Base-by-base conservation (phyloP, 30 jellyfish, hydroid and myxozoan species). In the Hydractinia symbiolongicarpus region DNA sequence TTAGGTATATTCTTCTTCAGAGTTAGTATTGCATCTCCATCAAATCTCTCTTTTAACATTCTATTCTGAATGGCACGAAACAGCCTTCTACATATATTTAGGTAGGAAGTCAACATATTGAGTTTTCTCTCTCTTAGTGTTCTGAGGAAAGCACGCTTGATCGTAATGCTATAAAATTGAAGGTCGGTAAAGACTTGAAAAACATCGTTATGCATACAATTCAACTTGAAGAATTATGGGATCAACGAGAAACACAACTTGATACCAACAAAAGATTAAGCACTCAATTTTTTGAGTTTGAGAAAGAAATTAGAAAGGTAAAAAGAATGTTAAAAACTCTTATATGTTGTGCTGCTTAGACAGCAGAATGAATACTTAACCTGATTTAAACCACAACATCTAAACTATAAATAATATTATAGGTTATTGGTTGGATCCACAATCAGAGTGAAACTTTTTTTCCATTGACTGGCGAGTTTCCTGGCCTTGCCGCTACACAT, bases 191-290 rank as follows among this genome's bases (percentile, higher is more conserved):
- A 78, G 88, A 84, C 67, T 82, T 92, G 5, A 81, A 82, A 55
- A 87, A 78, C 79, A 76, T 87, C 61, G 95, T 78, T 10, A 90
- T 84, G 72, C 98, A 87, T 61, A 82, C 94, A 4, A 54, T 83
- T 44, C 98, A 86, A 8, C 60, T 92, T 44, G 96, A 92, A 54
- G 95, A 83, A 56, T 83, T 92, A 50, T 92, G 98, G 98, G 95
- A 87, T 15, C 96, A 87, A 58, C 68, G 96, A 72, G 96, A 92
- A 58, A 72, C 55, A 8, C 94, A 87, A 64, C 70, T 82, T 53
- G 84, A 87, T 40, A 69, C 90, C 7, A 89, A 83, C 66, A 87
- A 84, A 69, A 66, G 94, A 82, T 77, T 83, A 19, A 86, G 93
- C 80, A 78, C 89, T 15, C 98, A 86, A 83, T 92, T 81, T 83